Percentiles rank a stretch among this genome's conserved stretches.
These are phyloP conservation scores for Caenorhabditis imperialis DNA, from an alignment of 2,888 invertebrate genomes.

Conservation along the genomic window DNA sequence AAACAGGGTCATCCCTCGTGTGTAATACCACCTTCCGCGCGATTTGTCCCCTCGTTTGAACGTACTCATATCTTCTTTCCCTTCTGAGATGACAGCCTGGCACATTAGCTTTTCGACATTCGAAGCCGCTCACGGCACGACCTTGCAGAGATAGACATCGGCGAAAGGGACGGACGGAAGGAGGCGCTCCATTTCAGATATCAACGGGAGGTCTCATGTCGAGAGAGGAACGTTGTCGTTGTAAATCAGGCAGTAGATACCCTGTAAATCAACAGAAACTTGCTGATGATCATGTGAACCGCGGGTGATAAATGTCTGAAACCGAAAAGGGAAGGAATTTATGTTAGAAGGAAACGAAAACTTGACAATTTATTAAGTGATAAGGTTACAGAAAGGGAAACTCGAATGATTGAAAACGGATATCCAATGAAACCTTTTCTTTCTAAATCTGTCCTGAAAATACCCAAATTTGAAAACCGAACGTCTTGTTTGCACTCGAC, in stretches of 20 bases:
- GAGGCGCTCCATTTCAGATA: conserved; percentile 25
- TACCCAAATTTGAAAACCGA: too few relatives aligned
- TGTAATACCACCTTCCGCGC: conserved; percentile 46
- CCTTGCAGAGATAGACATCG: conserved; percentile 27
- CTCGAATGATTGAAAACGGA: too few relatives aligned
- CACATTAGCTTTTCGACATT: conserved; percentile 50
- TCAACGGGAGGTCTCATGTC: conserved; percentile 17
- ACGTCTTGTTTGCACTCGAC: too few relatives aligned
- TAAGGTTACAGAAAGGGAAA: too few relatives aligned
- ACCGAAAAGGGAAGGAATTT: too few relatives aligned
- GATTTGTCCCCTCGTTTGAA: conserved; percentile 20
- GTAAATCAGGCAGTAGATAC: conserved; percentile 29
- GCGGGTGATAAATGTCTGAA: conserved; percentile 17
- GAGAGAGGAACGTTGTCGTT: conserved; percentile 5
- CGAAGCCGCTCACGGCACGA: conserved; percentile 31
- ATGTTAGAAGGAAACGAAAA: too few relatives aligned
- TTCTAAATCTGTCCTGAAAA: too few relatives aligned
- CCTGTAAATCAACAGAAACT: conserved; percentile 49
- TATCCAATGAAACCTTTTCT: too few relatives aligned
- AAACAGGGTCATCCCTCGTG: conserved; percentile 35
- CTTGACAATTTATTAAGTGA: too few relatives aligned
- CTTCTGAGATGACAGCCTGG: conserved; percentile 40
- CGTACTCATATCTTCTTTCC: conserved; percentile 23
- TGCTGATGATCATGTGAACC: conserved; percentile 48
- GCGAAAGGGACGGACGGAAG: conserved; percentile 7